A percentile compares a stretch with the other conserved stretches of the same genome.
Evolutionary conservation across 2,113 vertebrate species (phyloP).

Genomic region (Smithornis capensis): DNA sequence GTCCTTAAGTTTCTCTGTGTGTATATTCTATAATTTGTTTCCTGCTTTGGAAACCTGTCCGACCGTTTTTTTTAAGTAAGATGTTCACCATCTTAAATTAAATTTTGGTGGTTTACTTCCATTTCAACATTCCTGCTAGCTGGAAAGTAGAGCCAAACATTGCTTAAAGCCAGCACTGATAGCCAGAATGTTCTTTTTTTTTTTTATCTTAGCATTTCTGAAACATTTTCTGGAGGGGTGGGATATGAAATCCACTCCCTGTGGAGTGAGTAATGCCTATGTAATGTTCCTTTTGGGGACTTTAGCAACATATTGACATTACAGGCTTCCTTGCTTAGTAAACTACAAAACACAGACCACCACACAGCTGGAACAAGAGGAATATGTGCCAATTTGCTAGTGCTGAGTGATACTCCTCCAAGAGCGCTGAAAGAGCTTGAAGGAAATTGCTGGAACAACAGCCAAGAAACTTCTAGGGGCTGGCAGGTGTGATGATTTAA

Average conservation of each 20-base stretch:
- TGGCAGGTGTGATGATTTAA: not conserved
- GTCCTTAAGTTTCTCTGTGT: not conserved
- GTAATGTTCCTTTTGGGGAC: not conserved
- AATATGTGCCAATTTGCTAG: not conserved
- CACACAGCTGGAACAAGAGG: accelerated
- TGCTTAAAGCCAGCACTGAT: not conserved
- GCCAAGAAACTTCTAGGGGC: not conserved
- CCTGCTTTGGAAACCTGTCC: not conserved
- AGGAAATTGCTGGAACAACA: not conserved
- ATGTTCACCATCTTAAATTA: accelerated
- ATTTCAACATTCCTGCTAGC: not conserved
- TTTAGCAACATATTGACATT: not conserved
- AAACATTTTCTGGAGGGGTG: not conserved
- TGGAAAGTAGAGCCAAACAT: not conserved
- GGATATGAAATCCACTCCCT: not conserved
- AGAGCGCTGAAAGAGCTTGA: not conserved
- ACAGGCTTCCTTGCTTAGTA: not conserved
- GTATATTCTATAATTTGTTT: not conserved
- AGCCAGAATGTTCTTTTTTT: not conserved
- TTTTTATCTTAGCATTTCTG: not conserved
- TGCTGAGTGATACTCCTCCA: not conserved
- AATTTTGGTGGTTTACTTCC: not conserved
- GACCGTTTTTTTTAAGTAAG: not conserved
- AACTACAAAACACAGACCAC: not conserved
- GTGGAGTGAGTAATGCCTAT: not conserved